Base-by-base conservation (phyloP, 2,888 invertebrate species). In the Timandra comae region DNA sequence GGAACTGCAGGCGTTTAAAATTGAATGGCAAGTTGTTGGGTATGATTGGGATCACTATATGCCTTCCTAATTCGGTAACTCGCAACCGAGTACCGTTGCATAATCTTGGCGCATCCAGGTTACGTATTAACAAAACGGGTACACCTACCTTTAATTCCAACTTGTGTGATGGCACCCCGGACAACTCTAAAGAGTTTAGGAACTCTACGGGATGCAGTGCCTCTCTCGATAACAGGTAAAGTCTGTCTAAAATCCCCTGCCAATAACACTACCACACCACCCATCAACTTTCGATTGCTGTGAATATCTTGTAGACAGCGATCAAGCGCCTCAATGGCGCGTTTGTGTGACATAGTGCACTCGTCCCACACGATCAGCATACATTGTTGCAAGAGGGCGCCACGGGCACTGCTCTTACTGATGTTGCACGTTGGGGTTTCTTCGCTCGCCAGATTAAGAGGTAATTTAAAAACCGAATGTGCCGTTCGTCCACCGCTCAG, bases 1-100 rank as follows among this genome's bases (percentile, higher is more conserved):
- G 70, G 68, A 68, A 60, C 28, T 73, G 67, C 6, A 75, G 66
- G 27, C 23, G 16, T 25, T 30, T 43, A 16, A 28, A 33, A 6
- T 19, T 27, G 12, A 23, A 21, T 7, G 28, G 35, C 22, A 26
- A 30, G 11, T 36, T 27, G 19, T 16, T 23, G 1, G 29, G 32
- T 21, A 21, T 21, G 3, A 21, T 7, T 2, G 21, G 21, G 7
- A 21, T 21, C n/a, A n/a, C n/a, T n/a, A n/a, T n/a, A n/a, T n/a
- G n/a, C n/a, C n/a, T n/a, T n/a, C n/a, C n/a, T n/a, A n/a, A n/a
- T n/a, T n/a, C n/a, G n/a, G n/a, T n/a, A n/a, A n/a, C n/a, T 49
- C 43, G n/a, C 46, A 49, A 7, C 49, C n/a, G n/a, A n/a, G n/a
- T n/a, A n/a, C n/a, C n/a, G n/a, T n/a, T n/a, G n/a, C n/a, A n/a